These are phyloP conservation scores for Metallyticus violacea DNA, from an alignment of 2,888 invertebrate species.

Conservation along the genomic window DNA sequence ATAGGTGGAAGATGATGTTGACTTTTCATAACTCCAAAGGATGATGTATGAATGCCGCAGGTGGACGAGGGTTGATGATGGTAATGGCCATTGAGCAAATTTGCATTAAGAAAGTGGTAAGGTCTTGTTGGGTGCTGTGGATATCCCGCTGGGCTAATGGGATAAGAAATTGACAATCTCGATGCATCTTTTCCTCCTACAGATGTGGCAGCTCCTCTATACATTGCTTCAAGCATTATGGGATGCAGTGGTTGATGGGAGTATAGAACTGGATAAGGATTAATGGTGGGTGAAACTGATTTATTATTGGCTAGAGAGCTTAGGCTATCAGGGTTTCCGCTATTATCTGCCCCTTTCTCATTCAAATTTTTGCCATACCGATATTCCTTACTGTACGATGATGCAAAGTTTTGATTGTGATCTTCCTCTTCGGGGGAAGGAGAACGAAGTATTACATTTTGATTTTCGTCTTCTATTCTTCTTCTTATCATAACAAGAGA, in stretches of 20 bases:
- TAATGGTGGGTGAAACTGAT: constrained; percentile 21
- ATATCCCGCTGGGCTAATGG: constrained; percentile 49
- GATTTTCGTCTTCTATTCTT: constrained; percentile 78
- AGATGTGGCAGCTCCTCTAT: constrained; percentile 48
- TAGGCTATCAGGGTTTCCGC: constrained; percentile 40
- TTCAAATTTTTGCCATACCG: constrained; percentile 45
- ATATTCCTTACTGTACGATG: constrained; percentile 41
- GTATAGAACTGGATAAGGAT: constrained; percentile 52
- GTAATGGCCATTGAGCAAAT: constrained; percentile 46
- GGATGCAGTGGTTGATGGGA: constrained; percentile 65
- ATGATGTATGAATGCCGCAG: constrained; percentile 52
- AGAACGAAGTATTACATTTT: constrained; percentile 63
- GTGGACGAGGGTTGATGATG: constrained; percentile 42
- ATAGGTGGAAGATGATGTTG: constrained; percentile 38
- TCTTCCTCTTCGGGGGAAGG: constrained; percentile 37
- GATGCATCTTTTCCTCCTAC: constrained; percentile 54
- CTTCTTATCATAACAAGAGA: constrained; percentile 48
- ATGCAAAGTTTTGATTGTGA: neutral
- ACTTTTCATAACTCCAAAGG: constrained; percentile 59
- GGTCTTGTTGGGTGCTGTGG: constrained; percentile 46
- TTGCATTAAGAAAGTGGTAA: constrained; percentile 50
- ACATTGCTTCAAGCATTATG: constrained; percentile 69
- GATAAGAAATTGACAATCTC: constrained; percentile 58
- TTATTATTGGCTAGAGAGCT: constrained; percentile 19
- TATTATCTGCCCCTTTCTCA: constrained; percentile 41